A percentile compares a stretch with the other conserved stretches of the same genome.
Conservation (phyloP, 1,140 invertebrate genomes). For the Bombus fervidus region DNA sequence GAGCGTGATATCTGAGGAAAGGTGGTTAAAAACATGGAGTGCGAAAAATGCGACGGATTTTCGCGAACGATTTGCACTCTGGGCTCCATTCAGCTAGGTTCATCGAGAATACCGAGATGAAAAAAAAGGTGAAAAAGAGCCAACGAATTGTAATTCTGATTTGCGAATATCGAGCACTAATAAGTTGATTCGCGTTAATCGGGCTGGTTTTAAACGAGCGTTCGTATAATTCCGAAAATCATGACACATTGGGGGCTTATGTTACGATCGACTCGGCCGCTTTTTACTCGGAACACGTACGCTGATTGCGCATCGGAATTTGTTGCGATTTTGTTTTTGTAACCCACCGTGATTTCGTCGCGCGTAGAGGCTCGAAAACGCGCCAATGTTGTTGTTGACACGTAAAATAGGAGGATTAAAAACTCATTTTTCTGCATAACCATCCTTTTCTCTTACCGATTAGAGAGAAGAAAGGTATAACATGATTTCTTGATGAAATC, state of each 20-base stretch:
- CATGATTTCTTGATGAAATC: background rate
- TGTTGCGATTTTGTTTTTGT: slow-evolving; percentile 25
- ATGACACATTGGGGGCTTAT: slow-evolving; percentile 46
- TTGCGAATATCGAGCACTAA: slow-evolving; percentile 42
- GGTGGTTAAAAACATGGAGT: background rate
- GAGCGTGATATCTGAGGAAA: background rate
- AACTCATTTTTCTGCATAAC: background rate
- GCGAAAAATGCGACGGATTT: background rate
- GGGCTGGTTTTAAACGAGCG: slow-evolving; percentile 35
- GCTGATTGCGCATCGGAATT: slow-evolving; percentile 19
- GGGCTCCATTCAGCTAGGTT: background rate
- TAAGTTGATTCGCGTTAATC: slow-evolving; percentile 52
- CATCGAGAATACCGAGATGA: no score
- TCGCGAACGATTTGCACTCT: background rate
- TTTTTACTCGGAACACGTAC: slow-evolving; percentile 10
- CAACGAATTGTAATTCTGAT: slow-evolving; percentile 32
- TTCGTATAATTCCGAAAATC: slow-evolving; percentile 47
- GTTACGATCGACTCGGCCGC: slow-evolving; percentile 22
- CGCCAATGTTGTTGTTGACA: no score
- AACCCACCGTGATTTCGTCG: background rate
- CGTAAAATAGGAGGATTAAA: background rate
- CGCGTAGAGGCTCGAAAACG: background rate
- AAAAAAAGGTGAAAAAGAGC: background rate
- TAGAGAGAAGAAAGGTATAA: no score
- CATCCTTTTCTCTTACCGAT: background rate